Base-by-base conservation (phyloP, 2,797 vertebrate genomes). In the Smutsia temminckii region DNA sequence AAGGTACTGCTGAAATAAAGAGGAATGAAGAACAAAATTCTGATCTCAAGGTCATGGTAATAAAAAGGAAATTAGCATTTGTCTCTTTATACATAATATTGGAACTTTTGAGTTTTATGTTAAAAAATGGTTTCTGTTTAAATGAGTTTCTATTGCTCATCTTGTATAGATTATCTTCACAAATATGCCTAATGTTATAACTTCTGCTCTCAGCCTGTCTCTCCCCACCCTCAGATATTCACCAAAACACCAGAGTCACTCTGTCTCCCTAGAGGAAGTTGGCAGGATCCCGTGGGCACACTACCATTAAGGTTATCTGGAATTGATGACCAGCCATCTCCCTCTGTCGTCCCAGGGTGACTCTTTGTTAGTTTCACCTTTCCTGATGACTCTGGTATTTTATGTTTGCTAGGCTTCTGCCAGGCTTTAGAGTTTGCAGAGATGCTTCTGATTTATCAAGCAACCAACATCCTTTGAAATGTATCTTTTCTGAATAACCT, bases 321-420 rank as follows among this genome's bases (percentile, higher is more conserved):
- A 94, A 88, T 17, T 74, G 63, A 85, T 92, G 85, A 88, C 7
- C 40, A 69, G 49, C 18, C 34, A 57, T 85, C 21, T 89, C 59
- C 42, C 13, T 49, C 2, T 68, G 13, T 66, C 7, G 16, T 83
- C 25, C 29, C 21, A 21, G n/a, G 40, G 77, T 78, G 71, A 81
- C n/a, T 91, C 92, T 46, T 78, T 64, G 29, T 84, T 91, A 72
- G 42, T 92, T 85, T 63, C 37, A 83, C 10, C 14, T 85, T 74
- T 92, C 40, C 46, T 92, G 34, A 71, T 29, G 27, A 12, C 4
- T 69, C 25, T 49, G 59, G 8, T 80, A 68, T 92, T 96, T 89
- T 79, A 78, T 89, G 42, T 69, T 64, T 85, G 66, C 29, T 74
- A 83, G 61, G 13, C 17, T 97, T 89, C 57, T 95, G 20, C 29